Conservation (phyloP, 2,113 vertebrate genomes). For the Pagrus major region DNA sequence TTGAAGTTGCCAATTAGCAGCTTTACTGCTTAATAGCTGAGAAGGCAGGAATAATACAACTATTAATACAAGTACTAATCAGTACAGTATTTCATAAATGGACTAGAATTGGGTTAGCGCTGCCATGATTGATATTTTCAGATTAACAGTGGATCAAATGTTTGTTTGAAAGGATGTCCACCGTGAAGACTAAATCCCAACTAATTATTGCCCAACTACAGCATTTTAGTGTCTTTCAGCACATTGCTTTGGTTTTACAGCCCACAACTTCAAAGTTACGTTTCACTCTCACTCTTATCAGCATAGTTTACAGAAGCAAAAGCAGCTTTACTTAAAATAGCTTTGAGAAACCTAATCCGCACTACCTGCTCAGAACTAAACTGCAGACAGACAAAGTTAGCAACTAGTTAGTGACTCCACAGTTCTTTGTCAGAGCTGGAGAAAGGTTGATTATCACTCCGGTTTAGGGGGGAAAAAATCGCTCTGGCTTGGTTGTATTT, state of each 20-base stretch:
- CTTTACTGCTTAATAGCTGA: background rate
- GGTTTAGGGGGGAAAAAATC: no score
- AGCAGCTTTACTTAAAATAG: background rate
- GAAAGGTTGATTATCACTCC: no score
- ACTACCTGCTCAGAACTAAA: background rate
- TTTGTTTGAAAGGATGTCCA: background rate
- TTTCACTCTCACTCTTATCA: background rate
- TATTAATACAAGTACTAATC: background rate
- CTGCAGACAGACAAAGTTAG: background rate
- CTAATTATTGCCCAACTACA: background rate
- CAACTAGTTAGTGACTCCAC: background rate
- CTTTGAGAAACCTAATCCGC: background rate
- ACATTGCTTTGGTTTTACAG: constrained; percentile 1
- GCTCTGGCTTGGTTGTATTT: no score
- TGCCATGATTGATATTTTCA: background rate
- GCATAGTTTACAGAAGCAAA: background rate
- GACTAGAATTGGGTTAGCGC: background rate
- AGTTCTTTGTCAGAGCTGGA: no score
- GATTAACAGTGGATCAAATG: background rate
- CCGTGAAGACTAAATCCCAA: background rate
- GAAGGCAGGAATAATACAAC: background rate
- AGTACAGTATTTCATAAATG: background rate
- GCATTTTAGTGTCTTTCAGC: background rate
- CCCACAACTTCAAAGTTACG: background rate
- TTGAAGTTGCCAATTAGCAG: background rate